phyloP scores from a whole-genome alignment of 2,888 invertebrate genomes.

The Willowsia nigromaculata region DNA sequence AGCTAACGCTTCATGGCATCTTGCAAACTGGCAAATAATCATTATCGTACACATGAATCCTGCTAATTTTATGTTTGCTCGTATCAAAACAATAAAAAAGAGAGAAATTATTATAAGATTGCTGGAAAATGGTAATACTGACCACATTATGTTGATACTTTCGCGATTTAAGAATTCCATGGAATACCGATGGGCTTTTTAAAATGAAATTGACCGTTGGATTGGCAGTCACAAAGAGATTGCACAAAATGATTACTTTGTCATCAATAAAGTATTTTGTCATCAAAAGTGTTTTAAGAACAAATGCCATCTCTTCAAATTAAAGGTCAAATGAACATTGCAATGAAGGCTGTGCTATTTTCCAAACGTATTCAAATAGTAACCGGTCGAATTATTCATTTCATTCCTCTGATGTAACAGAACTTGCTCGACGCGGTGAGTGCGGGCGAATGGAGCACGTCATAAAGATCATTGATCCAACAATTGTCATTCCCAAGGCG shows the following conservation, averaged over 20 bases:
- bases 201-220: too few species aligned
- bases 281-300: too few species aligned
- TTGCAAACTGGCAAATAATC: not conserved
- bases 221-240: too few species aligned
- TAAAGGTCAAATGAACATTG: not conserved
- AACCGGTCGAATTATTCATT: too few species aligned
- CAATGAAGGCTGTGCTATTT: too few species aligned
- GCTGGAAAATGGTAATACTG: conserved; percentile 5
- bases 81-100: not conserved
- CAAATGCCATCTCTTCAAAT: too few species aligned
- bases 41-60: not conserved
- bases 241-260: too few species aligned
- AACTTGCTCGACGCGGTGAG: conserved; percentile 70
- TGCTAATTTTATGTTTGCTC: not conserved
- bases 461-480: conserved; percentile 77
- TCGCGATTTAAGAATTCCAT: not conserved
- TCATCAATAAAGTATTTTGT: too few species aligned
- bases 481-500: conserved; percentile 74
- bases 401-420: conserved; percentile 74
- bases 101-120: not conserved
- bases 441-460: conserved; percentile 75
- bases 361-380: too few species aligned
- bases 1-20: conserved; percentile 19
- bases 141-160: conserved; percentile 15
- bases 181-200: not conserved